phyloP scores from a whole-genome alignment of 2,797 vertebrate species.

The Myiotriccus ornatus region DNA sequence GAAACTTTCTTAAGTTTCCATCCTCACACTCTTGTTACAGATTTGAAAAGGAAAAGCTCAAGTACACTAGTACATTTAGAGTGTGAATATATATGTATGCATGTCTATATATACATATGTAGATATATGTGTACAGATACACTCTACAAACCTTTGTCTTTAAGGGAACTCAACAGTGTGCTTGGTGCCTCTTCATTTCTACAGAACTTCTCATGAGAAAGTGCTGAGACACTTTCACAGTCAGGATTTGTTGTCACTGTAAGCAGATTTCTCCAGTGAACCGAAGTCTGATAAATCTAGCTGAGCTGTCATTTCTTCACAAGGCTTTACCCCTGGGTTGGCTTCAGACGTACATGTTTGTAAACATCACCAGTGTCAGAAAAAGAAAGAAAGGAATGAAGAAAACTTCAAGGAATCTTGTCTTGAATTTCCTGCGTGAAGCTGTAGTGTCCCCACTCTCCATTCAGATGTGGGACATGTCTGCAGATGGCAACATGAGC shows the following conservation, averaged over 20 bases:
- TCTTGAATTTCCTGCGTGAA: not conserved
- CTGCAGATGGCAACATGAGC: not conserved
- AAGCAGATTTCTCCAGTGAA: not conserved
- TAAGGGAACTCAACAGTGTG: not conserved
- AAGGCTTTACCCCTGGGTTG: not conserved
- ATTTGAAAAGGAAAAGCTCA: not conserved
- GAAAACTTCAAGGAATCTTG: not conserved
- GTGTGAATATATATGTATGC: not conserved
- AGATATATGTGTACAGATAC: not conserved
- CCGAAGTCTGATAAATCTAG: accelerated
- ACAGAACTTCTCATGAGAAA: not conserved
- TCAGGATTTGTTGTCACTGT: not conserved
- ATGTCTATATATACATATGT: not conserved
- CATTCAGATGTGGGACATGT: accelerated
- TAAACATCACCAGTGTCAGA: not conserved
- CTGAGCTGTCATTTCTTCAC: not conserved
- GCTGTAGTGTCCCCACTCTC: not conserved
- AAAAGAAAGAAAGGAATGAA: not conserved
- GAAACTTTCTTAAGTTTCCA: not conserved
- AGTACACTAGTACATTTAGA: not conserved
- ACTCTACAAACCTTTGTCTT: not conserved
- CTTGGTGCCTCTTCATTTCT: not conserved
- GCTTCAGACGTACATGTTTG: not conserved
- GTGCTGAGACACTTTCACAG: not conserved
- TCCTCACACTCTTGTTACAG: not conserved